Evolutionary conservation across 2,797 vertebrate species (phyloP).

Genomic region (Pterois miles): DNA sequence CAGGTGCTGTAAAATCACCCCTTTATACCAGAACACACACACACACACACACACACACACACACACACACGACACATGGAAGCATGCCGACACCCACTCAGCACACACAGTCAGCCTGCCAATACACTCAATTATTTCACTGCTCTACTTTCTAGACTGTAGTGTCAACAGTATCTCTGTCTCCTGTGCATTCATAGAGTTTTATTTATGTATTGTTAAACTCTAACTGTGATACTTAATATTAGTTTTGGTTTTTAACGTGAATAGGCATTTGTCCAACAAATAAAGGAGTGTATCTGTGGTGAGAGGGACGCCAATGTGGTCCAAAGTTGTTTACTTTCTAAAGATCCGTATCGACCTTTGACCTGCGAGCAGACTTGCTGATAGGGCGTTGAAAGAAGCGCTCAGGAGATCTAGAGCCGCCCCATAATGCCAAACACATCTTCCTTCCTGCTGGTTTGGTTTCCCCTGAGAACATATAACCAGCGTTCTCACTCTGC

Average conservation of each 20-base stretch:
- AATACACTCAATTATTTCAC: conserved; percentile 43
- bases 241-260: neutral
- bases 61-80: conserved; percentile 35
- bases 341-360: conserved; percentile 49
- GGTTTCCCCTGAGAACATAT: neutral
- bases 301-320: conserved; percentile 7
- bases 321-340: conserved; percentile 43
- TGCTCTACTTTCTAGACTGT: conserved; percentile 35
- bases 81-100: conserved; percentile 53
- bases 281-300: neutral
- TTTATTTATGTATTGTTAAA: neutral
- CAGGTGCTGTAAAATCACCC: conserved; percentile 78
- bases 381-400: conserved; percentile 47
- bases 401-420: neutral
- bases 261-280: neutral
- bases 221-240: neutral
- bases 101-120: conserved; percentile 22
- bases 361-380: conserved; percentile 52
- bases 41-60: conserved; percentile 26
- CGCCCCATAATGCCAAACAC: conserved; percentile 17
- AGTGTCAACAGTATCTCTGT: conserved; percentile 4
- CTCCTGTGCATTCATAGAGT: neutral
- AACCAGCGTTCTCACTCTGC: neutral
- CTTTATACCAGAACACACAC: conserved; percentile 45
- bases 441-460: neutral